A percentile compares a stretch with the other conserved stretches of the same genome.
phyloP scores from a whole-genome alignment of 2,888 invertebrate species.

The Pseudeuparius sepicola region DNA sequence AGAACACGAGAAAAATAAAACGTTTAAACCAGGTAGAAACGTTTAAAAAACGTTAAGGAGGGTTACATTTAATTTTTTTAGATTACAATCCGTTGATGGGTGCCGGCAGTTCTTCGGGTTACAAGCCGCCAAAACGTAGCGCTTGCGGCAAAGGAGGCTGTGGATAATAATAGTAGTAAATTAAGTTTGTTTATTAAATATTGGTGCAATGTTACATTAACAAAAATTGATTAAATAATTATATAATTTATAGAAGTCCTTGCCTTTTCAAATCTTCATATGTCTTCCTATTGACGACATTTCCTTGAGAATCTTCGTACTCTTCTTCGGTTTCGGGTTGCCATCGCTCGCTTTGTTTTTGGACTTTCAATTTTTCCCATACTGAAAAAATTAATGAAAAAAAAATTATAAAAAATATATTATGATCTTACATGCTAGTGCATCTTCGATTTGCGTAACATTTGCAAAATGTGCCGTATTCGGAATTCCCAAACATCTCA shows the following conservation, averaged over 20 bases:
- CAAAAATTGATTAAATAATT: no score
- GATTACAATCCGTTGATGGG: constrained; percentile 38
- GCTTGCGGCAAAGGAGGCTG: constrained; percentile 37
- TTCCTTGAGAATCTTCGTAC: constrained; percentile 96
- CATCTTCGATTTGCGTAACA: constrained; percentile 97
- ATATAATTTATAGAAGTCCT: constrained; percentile 77
- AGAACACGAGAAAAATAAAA: no score
- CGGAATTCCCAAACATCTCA: constrained; percentile 97
- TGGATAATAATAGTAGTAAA: constrained; percentile 27
- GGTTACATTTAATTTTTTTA: constrained; percentile 24
- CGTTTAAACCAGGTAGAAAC: no score
- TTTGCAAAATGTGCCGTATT: constrained; percentile 99
- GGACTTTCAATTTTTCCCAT: constrained; percentile 95
- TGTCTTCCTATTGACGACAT: constrained; percentile 97
- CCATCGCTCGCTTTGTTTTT: constrained; percentile 93
- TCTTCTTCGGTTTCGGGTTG: constrained; percentile 96
- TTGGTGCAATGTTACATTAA: constrained; percentile 1
- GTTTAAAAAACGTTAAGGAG: no score
- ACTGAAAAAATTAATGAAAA: constrained; percentile 53
- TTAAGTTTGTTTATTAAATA: constrained; percentile 9
- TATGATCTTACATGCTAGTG: constrained; percentile 67
- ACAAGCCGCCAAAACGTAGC: constrained; percentile 34
- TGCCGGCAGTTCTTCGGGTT: constrained; percentile 30
- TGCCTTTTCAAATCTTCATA: constrained; percentile 98
- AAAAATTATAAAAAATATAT: no score